A percentile compares a stretch with the other conserved stretches of the same genome.
Evolutionary conservation across 2,113 vertebrate genomes (phyloP).

Genomic region (Ailurus styani): DNA sequence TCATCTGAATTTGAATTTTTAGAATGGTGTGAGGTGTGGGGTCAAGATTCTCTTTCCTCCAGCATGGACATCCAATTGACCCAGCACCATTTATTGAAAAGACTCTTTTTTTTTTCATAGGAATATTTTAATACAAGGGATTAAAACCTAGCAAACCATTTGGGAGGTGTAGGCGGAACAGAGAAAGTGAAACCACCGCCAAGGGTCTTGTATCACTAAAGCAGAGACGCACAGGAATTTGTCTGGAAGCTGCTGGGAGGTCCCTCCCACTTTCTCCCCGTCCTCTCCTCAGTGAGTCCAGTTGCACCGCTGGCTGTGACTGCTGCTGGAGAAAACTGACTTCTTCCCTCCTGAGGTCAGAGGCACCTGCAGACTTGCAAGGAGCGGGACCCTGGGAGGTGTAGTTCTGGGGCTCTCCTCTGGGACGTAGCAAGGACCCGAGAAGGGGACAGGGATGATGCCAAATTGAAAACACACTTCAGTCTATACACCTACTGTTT

Average conservation of each 20-base stretch:
- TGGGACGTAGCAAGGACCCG: neutral
- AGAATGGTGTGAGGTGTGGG: neutral
- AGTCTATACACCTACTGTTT: too few species aligned
- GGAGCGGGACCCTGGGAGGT: neutral
- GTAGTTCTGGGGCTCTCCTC: neutral
- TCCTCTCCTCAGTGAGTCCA: rapidly evolving
- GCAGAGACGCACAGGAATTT: rapidly evolving
- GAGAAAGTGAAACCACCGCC: neutral
- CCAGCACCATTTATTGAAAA: neutral
- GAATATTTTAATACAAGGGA: neutral
- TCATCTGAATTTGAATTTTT: too few species aligned
- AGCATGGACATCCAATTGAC: neutral
- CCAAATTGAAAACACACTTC: neutral
- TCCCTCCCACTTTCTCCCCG: too few species aligned
- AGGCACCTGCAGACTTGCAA: neutral
- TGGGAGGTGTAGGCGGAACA: neutral
- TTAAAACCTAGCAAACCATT: neutral
- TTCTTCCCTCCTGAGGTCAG: neutral
- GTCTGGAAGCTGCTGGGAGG: neutral
- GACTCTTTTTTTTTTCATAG: neutral
- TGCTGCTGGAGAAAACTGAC: rapidly evolving
- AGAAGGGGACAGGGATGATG: neutral
- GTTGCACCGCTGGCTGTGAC: rapidly evolving
- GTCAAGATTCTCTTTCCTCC: neutral
- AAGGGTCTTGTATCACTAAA: neutral